Evolutionary conservation across 2,113 vertebrate genomes (phyloP), one percentile per base, ranked within the genome.

Genomic region (Archocentrus centrarchus): DNA sequence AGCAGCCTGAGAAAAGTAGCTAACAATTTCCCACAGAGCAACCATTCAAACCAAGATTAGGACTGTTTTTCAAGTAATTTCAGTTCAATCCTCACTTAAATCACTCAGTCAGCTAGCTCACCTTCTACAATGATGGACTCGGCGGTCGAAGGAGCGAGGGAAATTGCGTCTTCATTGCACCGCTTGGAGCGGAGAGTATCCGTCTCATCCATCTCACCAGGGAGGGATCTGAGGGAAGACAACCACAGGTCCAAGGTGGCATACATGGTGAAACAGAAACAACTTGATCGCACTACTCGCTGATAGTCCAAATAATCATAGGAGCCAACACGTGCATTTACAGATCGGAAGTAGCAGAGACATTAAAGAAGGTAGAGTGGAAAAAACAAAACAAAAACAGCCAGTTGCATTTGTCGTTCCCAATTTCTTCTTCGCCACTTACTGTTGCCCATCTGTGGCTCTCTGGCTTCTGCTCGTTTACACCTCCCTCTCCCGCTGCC

Each of bases 151-250:
- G 97, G 90, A 3, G 96, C 95, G 39, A 97, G 95, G 0, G 97
- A 97, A 47, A 97, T 91, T 20, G 95, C 79, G 32, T 99, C 98
- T 1, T 99, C 98, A 2, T 91, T 86, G 53, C 87, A 91, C 77
- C 96, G 96, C 93, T 97, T 99, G 39, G 92, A 82, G 86, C 95
- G 97, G 41, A 97, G 93, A 41, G 89, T 83, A 8, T 99, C 98
- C 0, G 96, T 91, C 91, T 99, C 98, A 88, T 99, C 98, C 98
- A 99, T 99, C 86, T 98, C 98, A 96, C 96, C 97, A 76, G 96
- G 84, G 87, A 95, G 86, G 81, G 96, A 94, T 92, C 98, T 99
- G 90, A 89, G 89, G 11, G 81, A 91, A 30, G 92, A 95, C 30
- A 81, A 86, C 57, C 83, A 88, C 47, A 91, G 66, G 75, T 92